Evolutionary conservation across 1,140 invertebrate genomes (phyloP), one percentile per base, ranked within the genome.

Genomic region (Euura saliciscinereae): DNA sequence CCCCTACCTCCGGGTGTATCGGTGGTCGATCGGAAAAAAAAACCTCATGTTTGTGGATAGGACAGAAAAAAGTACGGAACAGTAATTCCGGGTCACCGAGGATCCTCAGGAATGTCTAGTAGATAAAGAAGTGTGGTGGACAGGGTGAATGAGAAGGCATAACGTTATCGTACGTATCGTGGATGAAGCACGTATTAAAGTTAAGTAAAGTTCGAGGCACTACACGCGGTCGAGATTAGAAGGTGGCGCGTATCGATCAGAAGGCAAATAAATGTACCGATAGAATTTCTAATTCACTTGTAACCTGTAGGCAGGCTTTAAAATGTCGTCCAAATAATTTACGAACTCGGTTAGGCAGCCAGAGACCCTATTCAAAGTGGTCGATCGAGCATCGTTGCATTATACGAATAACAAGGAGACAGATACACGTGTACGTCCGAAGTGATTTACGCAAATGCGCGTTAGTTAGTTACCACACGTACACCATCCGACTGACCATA

Each of bases 271-370:
- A 59, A 59, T 59, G 51, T 59, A 59, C 51, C 51, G 6, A 59
- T 59, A 59, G 51, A 59, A 59, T 59, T 59, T 59, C 51, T 59
- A 59, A 59, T 59, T 59, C 51, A 59, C 51, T 59, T 59, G 51
- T 59, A 59, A 59, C 51, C 51, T 59, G 51, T 59, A 59, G 51
- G 51, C 51, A 59, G 51, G 51, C 51, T 59, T 59, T 59, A 2
- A 59, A 59, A 59, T 6, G 51, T 59, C 51, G 51, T 59, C 51
- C 51, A 59, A 59, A 59, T 59, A 59, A 59, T 59, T 59, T 59
- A 59, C 51, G 51, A 11, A 59, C 51, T 59, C 51, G 51, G 51
- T 59, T 8, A 59, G 13, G 51, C 28, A 28, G 28, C 28, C 28
- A 0, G 28, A 28, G 28, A 28, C 28, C 13, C 13, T 59, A 59